Evolutionary conservation across 2,888 invertebrate species (phyloP).

Genomic region (Zygogramma bicolorata): DNA sequence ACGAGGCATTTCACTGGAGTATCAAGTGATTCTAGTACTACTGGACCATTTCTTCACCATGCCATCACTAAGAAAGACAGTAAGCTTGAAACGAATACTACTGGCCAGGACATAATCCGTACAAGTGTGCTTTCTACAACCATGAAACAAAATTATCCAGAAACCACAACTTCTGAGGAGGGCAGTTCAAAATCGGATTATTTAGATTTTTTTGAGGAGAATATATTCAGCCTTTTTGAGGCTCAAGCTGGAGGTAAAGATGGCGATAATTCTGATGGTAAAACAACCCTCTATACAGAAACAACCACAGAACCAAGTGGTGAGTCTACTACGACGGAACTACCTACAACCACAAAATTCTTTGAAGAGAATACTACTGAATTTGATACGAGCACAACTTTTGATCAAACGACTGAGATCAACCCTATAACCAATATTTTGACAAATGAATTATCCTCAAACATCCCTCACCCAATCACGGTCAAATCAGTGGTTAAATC

Average conservation of each 20-base stretch:
- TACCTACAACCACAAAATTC: slow-evolving; percentile 13
- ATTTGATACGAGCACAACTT: slow-evolving; percentile 43
- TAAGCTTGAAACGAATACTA: too few species aligned
- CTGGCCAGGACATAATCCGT: too few species aligned
- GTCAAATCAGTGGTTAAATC: slow-evolving; percentile 58
- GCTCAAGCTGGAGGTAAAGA: slow-evolving; percentile 50
- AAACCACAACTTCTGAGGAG: not conserved
- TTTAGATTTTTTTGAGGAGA: slow-evolving; percentile 45
- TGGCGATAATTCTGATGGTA: slow-evolving; percentile 35
- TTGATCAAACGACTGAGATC: not conserved
- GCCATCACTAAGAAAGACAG: not conserved
- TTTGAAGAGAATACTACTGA: slow-evolving; percentile 6
- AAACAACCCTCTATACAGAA: slow-evolving; percentile 5
- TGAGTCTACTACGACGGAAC: slow-evolving; percentile 18
- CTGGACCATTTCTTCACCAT: slow-evolving; percentile 48
- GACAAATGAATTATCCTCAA: slow-evolving; percentile 26
- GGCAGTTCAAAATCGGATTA: too few species aligned
- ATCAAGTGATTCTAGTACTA: slow-evolving; percentile 51
- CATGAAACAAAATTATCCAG: not conserved
- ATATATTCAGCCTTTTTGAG: slow-evolving; percentile 53
- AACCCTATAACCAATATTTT: slow-evolving; percentile 16
- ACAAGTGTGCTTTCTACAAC: not conserved
- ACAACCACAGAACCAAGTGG: slow-evolving; percentile 3
- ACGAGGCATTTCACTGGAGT: slow-evolving; percentile 54
- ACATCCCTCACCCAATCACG: slow-evolving; percentile 43